A percentile compares a stretch with the other conserved stretches of the same genome.
Conservation (phyloP, 2,888 invertebrate species). For the Flexamia atlantica region DNA sequence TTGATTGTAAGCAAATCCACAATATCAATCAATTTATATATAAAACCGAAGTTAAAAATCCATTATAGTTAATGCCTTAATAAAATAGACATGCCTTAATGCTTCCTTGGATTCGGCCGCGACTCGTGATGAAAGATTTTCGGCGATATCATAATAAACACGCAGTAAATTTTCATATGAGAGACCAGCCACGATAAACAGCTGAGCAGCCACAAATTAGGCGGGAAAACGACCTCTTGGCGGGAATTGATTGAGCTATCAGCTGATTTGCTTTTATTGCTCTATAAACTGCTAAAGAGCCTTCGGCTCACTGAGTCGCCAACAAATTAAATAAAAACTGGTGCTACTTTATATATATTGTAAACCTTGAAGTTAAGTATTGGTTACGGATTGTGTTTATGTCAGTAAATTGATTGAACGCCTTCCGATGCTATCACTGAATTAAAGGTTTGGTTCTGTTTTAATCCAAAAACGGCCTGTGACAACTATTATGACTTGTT, state of each 20-base stretch:
- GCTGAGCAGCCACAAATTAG: slow-evolving; percentile 39
- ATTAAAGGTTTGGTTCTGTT: no score
- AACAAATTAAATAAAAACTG: slow-evolving; percentile 14
- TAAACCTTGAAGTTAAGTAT: neutral
- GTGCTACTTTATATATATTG: neutral
- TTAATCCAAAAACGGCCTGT: no score
- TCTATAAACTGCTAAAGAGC: slow-evolving; percentile 36
- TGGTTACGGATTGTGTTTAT: no score
- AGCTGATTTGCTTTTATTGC: slow-evolving; percentile 31
- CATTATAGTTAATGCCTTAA: no score
- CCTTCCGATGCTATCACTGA: no score
- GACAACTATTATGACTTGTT: no score
- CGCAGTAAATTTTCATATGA: neutral
- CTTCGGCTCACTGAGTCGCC: slow-evolving; percentile 2
- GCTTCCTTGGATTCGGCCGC: neutral
- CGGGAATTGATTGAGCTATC: slow-evolving; percentile 48
- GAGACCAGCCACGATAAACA: slow-evolving; percentile 13
- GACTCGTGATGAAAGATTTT: neutral
- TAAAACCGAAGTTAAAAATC: no score
- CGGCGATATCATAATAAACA: slow-evolving; percentile 1
- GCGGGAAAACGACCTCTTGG: slow-evolving; percentile 15
- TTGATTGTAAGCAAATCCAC: no score
- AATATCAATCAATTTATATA: no score
- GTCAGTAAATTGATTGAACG: no score
- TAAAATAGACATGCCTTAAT: no score